Evolutionary conservation across 2,113 vertebrate genomes (phyloP).

Genomic region (Lycaon pictus): DNA sequence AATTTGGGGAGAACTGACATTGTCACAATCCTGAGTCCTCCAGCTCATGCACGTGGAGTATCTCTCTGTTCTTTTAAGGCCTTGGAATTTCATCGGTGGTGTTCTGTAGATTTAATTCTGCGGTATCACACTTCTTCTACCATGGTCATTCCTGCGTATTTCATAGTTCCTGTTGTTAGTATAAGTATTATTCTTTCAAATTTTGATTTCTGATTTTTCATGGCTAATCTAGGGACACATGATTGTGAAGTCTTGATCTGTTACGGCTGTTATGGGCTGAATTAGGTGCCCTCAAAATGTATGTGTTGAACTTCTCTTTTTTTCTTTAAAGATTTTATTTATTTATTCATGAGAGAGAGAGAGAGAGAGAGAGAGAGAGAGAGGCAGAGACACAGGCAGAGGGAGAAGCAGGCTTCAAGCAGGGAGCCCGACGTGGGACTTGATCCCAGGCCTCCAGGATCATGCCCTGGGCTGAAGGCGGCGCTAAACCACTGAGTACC

Average conservation of each 20-base stretch:
- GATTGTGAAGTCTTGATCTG: not conserved
- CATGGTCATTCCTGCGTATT: not conserved
- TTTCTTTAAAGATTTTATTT: too few species aligned
- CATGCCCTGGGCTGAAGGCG: too few species aligned
- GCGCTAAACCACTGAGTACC: too few species aligned
- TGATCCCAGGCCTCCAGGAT: too few species aligned
- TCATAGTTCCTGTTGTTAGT: not conserved
- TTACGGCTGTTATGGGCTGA: not conserved
- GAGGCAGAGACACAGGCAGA: too few species aligned
- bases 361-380: too few species aligned
- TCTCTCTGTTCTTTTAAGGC: not conserved
- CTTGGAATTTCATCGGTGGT: not conserved
- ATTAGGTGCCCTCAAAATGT: not conserved
- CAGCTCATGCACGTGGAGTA: not conserved
- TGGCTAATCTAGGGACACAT: not conserved
- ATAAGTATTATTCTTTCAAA: not conserved
- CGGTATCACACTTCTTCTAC: not conserved
- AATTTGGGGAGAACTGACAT: not conserved
- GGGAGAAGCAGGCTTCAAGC: too few species aligned
- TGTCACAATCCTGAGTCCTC: not conserved
- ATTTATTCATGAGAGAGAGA: too few species aligned
- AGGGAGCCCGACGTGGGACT: too few species aligned
- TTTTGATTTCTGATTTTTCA: not conserved
- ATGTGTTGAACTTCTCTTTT: not conserved
- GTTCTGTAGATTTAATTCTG: not conserved